These are phyloP conservation scores for Cabera pusaria DNA, from an alignment of 2,888 invertebrate genomes.

Conservation along the genomic window DNA sequence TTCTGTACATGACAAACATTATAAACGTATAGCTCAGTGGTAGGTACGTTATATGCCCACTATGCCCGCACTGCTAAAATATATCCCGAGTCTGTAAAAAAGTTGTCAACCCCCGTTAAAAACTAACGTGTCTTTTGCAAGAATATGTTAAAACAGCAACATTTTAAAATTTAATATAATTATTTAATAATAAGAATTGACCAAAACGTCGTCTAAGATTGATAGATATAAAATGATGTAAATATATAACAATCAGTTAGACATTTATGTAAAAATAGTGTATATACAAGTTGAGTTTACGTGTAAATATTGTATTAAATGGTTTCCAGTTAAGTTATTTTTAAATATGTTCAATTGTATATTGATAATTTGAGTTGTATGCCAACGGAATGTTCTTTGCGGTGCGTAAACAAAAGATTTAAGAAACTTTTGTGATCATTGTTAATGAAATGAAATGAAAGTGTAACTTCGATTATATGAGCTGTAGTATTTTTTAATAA, in stretches of 20 bases:
- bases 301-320: constrained; percentile 67
- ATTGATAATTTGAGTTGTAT: constrained; percentile 63
- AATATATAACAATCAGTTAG: constrained; percentile 59
- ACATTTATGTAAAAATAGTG: constrained; percentile 61
- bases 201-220: constrained; percentile 78
- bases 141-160: constrained; percentile 45
- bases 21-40: too few relatives aligned
- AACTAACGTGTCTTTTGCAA: too few relatives aligned
- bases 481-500: constrained; percentile 77
- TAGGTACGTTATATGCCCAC: too few relatives aligned
- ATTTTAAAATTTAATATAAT: constrained; percentile 48
- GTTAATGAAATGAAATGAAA: constrained; percentile 78
- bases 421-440: constrained; percentile 79
- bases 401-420: constrained; percentile 69
- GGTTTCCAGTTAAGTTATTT: constrained; percentile 69
- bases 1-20: too few relatives aligned
- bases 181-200: constrained; percentile 76
- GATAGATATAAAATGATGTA: constrained; percentile 57
- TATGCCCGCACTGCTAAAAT: too few relatives aligned
- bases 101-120: too few relatives aligned
- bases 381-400: constrained; percentile 73
- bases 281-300: constrained; percentile 76
- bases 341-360: constrained; percentile 64
- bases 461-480: constrained; percentile 82
- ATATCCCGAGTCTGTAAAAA: too few relatives aligned